Evolutionary conservation across 2,113 vertebrate genomes (phyloP).

Genomic region (Tragulus kanchil): DNA sequence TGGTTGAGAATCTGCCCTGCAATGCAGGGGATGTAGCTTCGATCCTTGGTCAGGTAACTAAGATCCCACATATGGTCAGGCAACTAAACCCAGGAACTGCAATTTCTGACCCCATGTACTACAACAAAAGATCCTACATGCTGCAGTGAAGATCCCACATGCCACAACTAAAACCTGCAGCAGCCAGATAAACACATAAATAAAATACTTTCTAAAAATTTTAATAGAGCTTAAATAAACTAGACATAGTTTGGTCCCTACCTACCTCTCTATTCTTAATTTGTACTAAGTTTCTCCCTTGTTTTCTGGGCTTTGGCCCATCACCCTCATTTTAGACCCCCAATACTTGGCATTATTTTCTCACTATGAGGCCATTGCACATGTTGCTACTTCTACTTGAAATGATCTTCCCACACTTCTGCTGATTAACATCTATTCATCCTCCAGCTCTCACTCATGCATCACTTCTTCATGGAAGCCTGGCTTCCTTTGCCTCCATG

Average conservation of each 20-base stretch:
- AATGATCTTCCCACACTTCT: neutral
- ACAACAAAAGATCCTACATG: neutral
- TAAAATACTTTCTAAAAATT: neutral
- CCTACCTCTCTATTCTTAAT: neutral
- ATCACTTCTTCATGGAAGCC: constrained; percentile 22
- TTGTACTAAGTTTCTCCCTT: neutral
- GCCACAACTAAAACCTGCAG: neutral
- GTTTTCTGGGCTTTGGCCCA: neutral
- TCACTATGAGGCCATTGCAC: neutral
- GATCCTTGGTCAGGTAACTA: neutral
- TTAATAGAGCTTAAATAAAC: neutral
- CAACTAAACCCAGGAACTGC: neutral
- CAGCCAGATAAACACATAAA: neutral
- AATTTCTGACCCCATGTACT: neutral
- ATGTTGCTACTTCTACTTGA: neutral
- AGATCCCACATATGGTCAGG: neutral
- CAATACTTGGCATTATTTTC: neutral
- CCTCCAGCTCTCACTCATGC: neutral
- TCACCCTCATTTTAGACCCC: neutral
- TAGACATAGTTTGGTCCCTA: neutral
- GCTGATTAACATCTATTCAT: constrained; percentile 13
- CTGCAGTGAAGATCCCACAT: neutral
- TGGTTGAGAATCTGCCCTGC: neutral
- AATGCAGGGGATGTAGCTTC: neutral
- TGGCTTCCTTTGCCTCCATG: neutral